Conservation (phyloP, 2,888 invertebrate genomes). For the Morinoia aosen region DNA sequence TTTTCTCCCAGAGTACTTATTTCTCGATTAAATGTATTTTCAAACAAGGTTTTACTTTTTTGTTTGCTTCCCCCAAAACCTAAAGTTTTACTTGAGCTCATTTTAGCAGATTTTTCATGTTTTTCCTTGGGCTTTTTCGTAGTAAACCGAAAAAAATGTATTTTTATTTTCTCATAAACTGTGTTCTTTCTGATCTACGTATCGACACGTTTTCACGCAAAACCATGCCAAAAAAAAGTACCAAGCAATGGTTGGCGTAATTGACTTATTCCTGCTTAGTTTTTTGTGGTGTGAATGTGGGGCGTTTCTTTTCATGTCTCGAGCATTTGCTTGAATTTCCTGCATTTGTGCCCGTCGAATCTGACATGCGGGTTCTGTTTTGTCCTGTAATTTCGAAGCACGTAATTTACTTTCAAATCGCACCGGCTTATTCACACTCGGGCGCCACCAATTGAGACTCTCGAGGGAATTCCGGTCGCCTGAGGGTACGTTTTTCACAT, state of each 20-base stretch:
- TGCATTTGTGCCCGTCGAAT: not conserved
- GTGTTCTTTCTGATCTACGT: not conserved
- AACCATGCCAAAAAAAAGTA: not conserved
- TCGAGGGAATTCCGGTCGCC: slow-evolving; percentile 21
- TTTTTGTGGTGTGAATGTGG: not conserved
- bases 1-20: no score
- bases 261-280: not conserved
- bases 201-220: not conserved
- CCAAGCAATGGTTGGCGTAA: not conserved
- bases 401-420: slow-evolving; percentile 36
- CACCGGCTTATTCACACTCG: slow-evolving; percentile 28
- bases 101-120: no score
- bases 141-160: no score
- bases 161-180: not conserved
- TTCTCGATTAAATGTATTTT: no score
- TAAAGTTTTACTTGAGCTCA: no score
- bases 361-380: slow-evolving; percentile 7
- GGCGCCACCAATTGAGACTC: slow-evolving; percentile 30
- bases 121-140: no score
- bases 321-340: not conserved
- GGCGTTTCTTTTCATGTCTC: not conserved
- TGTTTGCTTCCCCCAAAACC: no score
- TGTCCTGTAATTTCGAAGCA: not conserved
- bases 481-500: slow-evolving; percentile 8
- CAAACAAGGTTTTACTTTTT: no score